These are phyloP conservation scores for Clinocottus analis DNA, from an alignment of 2,113 vertebrate genomes.

Conservation along the genomic window DNA sequence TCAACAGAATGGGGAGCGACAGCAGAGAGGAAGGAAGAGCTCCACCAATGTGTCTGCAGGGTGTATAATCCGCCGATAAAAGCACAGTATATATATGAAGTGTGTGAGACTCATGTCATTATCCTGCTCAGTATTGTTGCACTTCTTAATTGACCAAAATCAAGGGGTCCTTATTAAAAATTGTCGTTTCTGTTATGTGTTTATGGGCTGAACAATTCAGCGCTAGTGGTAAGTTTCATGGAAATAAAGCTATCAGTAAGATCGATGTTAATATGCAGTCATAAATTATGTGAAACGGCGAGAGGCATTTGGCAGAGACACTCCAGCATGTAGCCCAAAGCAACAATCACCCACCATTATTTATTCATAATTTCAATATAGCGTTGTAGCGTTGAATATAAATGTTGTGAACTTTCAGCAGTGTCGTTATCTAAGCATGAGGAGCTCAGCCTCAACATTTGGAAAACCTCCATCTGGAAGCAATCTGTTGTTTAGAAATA, in stretches of 20 bases:
- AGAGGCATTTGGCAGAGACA: slow-evolving; percentile 10
- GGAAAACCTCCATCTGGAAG: not conserved
- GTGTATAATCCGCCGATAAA: not conserved
- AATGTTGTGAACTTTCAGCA: slow-evolving; percentile 2
- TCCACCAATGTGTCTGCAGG: not conserved
- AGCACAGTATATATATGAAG: too few relatives aligned
- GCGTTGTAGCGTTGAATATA: slow-evolving; percentile 39
- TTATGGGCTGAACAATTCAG: not conserved
- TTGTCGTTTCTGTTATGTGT: not conserved
- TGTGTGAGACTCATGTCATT: too few relatives aligned
- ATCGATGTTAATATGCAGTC: not conserved
- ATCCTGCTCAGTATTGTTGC: not conserved
- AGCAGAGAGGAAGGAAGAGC: not conserved
- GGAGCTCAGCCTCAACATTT: not conserved
- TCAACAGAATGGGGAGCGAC: slow-evolving; percentile 12
- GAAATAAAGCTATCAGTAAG: slow-evolving; percentile 2
- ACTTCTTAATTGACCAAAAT: not conserved
- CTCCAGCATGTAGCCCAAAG: slow-evolving; percentile 41
- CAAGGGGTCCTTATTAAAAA: not conserved
- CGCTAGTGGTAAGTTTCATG: not conserved
- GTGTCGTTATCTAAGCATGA: slow-evolving; percentile 1
- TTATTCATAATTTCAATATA: slow-evolving; percentile 44
- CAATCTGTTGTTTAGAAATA: not conserved
- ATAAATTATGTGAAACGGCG: slow-evolving; percentile 25
- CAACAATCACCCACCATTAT: slow-evolving; percentile 30